Base-by-base conservation (phyloP, 2,888 invertebrate genomes). In the Mesochorus sp. region DNA sequence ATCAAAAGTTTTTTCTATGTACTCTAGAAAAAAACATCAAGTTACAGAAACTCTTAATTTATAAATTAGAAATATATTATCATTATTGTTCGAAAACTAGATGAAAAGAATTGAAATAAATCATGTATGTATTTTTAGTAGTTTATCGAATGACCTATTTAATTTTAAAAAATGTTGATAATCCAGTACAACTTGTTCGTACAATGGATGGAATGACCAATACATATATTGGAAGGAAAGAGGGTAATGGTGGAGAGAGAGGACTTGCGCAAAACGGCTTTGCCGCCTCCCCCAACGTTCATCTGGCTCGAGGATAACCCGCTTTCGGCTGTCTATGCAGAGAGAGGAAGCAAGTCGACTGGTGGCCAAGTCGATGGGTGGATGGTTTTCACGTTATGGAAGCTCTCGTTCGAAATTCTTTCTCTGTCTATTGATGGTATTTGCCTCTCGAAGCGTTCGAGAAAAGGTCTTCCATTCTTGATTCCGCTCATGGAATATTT, bases 251-350 rank as follows among this genome's bases (percentile, higher is more conserved):
- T 24, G 42, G 71, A 31, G 21, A 47, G 37, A 26, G 47, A 61
- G 71, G 53, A 70, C 74, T 21, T 78, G 78, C 78, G 78, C 78
- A 74, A 53, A 74, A 21, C 76, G 47, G 31, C 31, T 51, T 44
- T 19, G 59, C 44, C 26, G 24, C 34, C 51, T 26, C 59, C 14
- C 44, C 14, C 19, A 59, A 59, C 34, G 53, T 64, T 44, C 42
- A 39, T 70, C 49, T 19, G 26, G 59, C 34, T 59, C 51, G 44
- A 1, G 53, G 39, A 34, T 53, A 55, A 71, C 66, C 42, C 61
- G 70, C 39, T 75, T 79, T 75, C 53, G 53, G 24, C 47, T 47
- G 57, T 47, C 42, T 51, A 74, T n/a, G n/a, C n/a, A n/a, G n/a
- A n/a, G 59, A 57, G 59, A 75, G 66, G 19, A 61, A 61, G 49